Percentiles rank a stretch among this genome's conserved stretches.
phyloP scores from a whole-genome alignment of 2,888 invertebrate species.

The Caenorhabditis sinica region DNA sequence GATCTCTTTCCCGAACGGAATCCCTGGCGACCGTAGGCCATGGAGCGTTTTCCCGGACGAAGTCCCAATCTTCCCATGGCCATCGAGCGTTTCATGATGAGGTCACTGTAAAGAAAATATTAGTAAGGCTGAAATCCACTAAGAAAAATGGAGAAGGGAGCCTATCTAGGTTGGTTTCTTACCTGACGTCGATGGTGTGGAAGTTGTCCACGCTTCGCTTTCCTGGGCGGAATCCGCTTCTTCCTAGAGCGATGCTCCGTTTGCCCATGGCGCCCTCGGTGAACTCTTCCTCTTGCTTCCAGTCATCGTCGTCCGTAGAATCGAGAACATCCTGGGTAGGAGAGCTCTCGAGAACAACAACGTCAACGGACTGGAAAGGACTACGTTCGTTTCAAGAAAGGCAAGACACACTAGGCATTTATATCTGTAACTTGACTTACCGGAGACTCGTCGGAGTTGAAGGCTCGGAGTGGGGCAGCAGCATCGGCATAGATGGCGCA shows the following conservation, averaged over 20 bases:
- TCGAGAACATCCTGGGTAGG: conserved; percentile 14
- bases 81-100: conserved; percentile 75
- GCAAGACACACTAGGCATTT: neutral
- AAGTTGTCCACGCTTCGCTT: conserved; percentile 62
- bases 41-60: conserved; percentile 81
- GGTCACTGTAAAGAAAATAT: conserved; percentile 24
- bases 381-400: neutral
- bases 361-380: conserved; percentile 41
- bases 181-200: conserved; percentile 59
- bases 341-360: conserved; percentile 39
- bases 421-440: conserved; percentile 1
- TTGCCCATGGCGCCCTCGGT: conserved; percentile 72
- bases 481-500: conserved; percentile 4
- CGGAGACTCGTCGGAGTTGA: conserved; percentile 36
- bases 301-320: conserved; percentile 53
- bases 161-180: neutral
- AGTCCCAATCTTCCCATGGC: conserved; percentile 80
- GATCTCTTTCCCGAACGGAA: conserved; percentile 82
- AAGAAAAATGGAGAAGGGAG: neutral
- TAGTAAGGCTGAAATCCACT: too few relatives aligned
- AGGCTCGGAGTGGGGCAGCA: conserved; percentile 28
- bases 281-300: conserved; percentile 52
- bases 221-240: conserved; percentile 78
- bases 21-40: conserved; percentile 79
- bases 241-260: conserved; percentile 79